phyloP scores from a whole-genome alignment of 2,113 vertebrate species.

The Silurus meridionalis region DNA sequence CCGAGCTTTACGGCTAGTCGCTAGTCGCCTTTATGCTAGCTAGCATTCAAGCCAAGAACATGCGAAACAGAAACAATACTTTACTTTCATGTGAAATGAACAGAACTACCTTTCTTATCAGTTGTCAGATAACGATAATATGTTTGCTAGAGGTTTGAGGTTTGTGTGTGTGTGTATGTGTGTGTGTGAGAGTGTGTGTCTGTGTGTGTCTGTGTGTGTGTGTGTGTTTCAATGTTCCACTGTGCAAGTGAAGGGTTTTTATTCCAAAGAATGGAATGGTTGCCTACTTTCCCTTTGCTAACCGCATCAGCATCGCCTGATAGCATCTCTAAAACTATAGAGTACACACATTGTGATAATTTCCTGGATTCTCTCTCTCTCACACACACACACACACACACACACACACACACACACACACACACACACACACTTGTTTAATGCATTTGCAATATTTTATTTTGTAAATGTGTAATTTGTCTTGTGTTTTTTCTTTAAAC shows the following conservation, averaged over 20 bases:
- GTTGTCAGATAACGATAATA: not conserved
- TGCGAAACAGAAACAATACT: not conserved
- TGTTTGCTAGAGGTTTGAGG: not conserved
- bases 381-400: not conserved
- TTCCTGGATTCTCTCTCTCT: not conserved
- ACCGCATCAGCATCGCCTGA: not conserved
- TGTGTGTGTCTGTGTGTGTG: not conserved
- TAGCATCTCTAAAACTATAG: not conserved
- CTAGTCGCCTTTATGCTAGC: not conserved
- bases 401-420: not conserved
- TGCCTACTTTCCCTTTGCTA: not conserved
- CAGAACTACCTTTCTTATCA: not conserved
- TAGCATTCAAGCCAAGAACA: not conserved
- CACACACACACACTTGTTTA: not conserved
- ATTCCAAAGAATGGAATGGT: not conserved
- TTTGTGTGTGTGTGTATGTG: not conserved
- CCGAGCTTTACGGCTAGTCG: not conserved
- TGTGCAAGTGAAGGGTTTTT: constrained; percentile 1
- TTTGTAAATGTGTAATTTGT: too few relatives aligned
- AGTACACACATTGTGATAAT: not conserved
- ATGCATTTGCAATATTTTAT: too few relatives aligned
- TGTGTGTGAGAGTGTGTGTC: not conserved
- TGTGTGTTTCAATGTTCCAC: too few relatives aligned
- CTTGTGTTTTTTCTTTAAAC: too few relatives aligned
- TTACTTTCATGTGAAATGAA: not conserved